phyloP scores from a whole-genome alignment of 2,113 vertebrate genomes.

The Plecturocebus donacophilus region DNA sequence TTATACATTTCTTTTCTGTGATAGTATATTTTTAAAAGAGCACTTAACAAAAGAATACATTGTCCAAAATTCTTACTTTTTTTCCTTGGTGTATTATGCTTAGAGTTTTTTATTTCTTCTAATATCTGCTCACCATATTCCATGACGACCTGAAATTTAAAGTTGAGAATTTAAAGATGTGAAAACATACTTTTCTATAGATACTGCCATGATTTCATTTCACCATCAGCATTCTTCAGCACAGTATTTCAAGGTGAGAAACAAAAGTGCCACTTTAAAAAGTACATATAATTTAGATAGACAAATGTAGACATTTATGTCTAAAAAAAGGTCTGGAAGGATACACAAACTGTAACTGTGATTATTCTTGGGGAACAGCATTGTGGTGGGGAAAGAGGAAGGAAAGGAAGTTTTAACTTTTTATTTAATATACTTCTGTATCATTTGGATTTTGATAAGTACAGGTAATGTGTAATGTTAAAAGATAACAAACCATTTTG shows the following conservation, averaged over 20 bases:
- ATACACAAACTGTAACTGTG: neutral
- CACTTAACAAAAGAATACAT: neutral
- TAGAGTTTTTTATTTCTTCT: slow-evolving; percentile 75
- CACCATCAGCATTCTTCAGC: neutral
- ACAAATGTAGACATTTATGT: neutral
- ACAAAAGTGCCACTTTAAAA: neutral
- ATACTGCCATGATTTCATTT: neutral
- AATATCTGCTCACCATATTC: slow-evolving; percentile 76
- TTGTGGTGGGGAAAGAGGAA: neutral
- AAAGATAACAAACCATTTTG: neutral
- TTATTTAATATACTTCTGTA: neutral
- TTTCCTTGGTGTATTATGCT: slow-evolving; percentile 39
- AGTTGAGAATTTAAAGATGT: slow-evolving; percentile 44
- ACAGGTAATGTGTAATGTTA: neutral
- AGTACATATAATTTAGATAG: neutral
- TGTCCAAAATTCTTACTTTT: slow-evolving; percentile 72
- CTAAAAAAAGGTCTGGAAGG: neutral
- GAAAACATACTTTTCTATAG: neutral
- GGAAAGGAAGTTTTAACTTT: neutral
- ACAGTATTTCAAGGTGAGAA: slow-evolving; percentile 7
- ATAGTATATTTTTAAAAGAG: slow-evolving; percentile 37
- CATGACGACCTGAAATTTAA: slow-evolving; percentile 73
- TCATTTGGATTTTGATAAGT: neutral
- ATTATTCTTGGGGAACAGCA: neutral
- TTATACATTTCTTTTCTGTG: slow-evolving; percentile 14